These are phyloP conservation scores for Acrocephalus arundinaceus DNA, from an alignment of 2,113 vertebrate species.

Conservation along the genomic window DNA sequence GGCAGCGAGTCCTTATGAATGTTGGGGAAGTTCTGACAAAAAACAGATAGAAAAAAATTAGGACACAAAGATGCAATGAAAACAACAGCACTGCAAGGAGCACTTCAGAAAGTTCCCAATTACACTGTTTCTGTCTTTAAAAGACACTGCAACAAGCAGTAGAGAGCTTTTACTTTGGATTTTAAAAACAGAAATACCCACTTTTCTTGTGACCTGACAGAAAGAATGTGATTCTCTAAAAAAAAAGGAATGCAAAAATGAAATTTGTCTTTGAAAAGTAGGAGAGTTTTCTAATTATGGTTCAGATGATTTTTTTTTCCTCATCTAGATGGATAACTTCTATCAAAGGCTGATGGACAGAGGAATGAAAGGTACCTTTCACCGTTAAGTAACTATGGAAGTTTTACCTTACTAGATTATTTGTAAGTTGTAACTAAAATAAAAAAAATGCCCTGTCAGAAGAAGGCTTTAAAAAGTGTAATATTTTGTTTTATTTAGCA, in stretches of 20 bases:
- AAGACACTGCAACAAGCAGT: not conserved
- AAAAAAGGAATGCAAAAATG: constrained; percentile 52
- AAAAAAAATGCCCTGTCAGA: constrained; percentile 56
- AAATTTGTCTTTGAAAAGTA: constrained; percentile 3
- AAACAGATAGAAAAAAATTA: not conserved
- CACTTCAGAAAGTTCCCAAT: not conserved
- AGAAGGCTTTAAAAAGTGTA: constrained; percentile 54
- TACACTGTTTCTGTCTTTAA: not conserved
- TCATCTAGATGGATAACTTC: constrained; percentile 35
- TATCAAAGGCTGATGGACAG: constrained; percentile 55
- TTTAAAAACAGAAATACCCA: constrained; percentile 21
- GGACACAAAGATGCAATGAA: not conserved
- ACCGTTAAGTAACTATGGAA: constrained; percentile 61
- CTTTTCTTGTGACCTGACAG: not conserved
- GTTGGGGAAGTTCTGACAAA: not conserved
- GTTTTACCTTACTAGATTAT: constrained; percentile 68
- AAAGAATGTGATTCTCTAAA: not conserved
- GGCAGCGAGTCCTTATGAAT: not conserved
- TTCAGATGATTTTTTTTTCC: constrained; percentile 15
- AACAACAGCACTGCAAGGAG: not conserved
- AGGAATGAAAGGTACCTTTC: constrained; percentile 48
- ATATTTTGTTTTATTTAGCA: constrained; percentile 77
- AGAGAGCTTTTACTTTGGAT: constrained; percentile 29
- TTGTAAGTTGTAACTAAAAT: constrained; percentile 65
- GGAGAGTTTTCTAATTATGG: constrained; percentile 23